These are phyloP conservation scores for Sialis lutaria DNA, from an alignment of 2,888 invertebrate species.

Conservation along the genomic window DNA sequence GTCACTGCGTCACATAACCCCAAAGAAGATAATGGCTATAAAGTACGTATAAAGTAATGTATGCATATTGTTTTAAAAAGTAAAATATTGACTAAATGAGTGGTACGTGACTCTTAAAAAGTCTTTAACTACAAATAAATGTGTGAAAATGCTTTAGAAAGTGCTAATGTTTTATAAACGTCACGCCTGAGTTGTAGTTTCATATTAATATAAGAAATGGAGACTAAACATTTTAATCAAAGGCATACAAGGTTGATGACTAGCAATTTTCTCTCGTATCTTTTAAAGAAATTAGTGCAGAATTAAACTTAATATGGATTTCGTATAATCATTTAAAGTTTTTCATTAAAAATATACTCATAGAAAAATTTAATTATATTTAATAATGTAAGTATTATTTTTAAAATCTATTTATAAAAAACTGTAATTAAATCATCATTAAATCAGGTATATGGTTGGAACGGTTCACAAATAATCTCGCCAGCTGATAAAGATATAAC, in stretches of 20 bases:
- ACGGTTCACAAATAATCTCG: slow-evolving; percentile 86
- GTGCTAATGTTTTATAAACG: too few relatives aligned
- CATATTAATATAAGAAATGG: too few relatives aligned
- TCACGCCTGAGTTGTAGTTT: too few relatives aligned
- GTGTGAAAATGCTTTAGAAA: too few relatives aligned
- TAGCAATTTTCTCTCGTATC: too few relatives aligned
- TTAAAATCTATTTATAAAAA: too few relatives aligned
- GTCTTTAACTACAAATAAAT: too few relatives aligned
- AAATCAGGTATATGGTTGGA: slow-evolving; percentile 69
- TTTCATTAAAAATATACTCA: neutral
- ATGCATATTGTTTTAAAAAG: neutral
- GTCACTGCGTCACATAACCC: slow-evolving; percentile 98
- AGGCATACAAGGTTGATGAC: too few relatives aligned
- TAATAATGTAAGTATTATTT: too few relatives aligned
- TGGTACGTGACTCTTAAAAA: neutral
- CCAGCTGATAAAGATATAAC: slow-evolving; percentile 85
- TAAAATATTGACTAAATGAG: neutral
- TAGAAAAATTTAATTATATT: neutral
- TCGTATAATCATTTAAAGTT: neutral
- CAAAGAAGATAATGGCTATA: slow-evolving; percentile 92
- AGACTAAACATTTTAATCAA: too few relatives aligned
- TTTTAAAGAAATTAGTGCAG: too few relatives aligned
- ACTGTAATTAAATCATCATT: neutral
- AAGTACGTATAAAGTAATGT: slow-evolving; percentile 25
- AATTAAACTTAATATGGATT: too few relatives aligned